These are phyloP conservation scores for Callinectes sapidus DNA, from an alignment of 2,888 invertebrate genomes.

Conservation along the genomic window DNA sequence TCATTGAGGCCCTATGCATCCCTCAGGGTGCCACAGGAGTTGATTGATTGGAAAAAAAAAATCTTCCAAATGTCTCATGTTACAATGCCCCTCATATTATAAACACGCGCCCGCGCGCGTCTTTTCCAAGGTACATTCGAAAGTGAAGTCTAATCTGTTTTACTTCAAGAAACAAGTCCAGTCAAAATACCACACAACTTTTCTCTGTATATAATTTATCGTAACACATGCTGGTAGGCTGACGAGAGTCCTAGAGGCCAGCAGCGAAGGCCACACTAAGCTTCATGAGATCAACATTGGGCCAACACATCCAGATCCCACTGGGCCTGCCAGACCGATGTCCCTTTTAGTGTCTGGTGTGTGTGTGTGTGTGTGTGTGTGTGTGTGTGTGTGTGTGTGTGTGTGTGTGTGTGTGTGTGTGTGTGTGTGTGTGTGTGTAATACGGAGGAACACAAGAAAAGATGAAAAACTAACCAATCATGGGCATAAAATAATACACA, in stretches of 20 bases:
- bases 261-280: neutral
- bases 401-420: constrained; percentile 16
- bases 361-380: constrained; percentile 20
- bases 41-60: too few species aligned
- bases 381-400: constrained; percentile 25
- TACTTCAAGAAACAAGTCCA: too few species aligned
- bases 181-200: too few species aligned
- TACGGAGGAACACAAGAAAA: neutral
- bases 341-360: neutral
- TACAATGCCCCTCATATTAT: too few species aligned
- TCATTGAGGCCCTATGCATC: too few species aligned
- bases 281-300: neutral
- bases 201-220: too few species aligned
- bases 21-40: too few species aligned
- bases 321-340: neutral
- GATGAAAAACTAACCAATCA: neutral
- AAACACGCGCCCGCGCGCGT: too few species aligned
- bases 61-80: too few species aligned
- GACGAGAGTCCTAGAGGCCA: neutral
- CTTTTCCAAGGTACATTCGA: too few species aligned
- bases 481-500: neutral
- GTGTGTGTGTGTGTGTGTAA: neutral
- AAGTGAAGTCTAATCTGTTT: too few species aligned
- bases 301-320: neutral
- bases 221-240: neutral